A percentile compares a stretch with the other conserved stretches of the same genome.
Evolutionary conservation across 1,140 invertebrate genomes (phyloP).

Genomic region (Leguminivora glycinivorella): DNA sequence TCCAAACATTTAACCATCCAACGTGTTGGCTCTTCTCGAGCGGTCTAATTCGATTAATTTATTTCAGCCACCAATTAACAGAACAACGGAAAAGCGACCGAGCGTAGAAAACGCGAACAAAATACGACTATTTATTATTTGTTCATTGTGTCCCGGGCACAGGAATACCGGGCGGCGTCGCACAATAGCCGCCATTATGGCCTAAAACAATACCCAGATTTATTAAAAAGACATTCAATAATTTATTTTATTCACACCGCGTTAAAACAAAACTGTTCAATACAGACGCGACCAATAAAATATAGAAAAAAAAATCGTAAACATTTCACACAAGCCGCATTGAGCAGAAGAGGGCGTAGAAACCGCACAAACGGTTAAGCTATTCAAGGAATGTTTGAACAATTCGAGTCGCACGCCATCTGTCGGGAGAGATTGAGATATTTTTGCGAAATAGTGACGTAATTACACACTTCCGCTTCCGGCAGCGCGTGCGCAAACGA

Average conservation of each 20-base stretch:
- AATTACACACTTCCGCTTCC: constrained; percentile 75
- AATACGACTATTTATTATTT: constrained; percentile 77
- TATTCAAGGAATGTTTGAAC: constrained; percentile 63
- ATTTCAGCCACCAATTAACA: constrained; percentile 70
- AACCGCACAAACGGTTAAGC: constrained; percentile 53
- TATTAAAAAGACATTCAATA: constrained; percentile 79
- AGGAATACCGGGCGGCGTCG: constrained; percentile 62
- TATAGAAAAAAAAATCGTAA: constrained; percentile 21
- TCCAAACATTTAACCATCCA: constrained; percentile 65
- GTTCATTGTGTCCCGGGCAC: constrained; percentile 58
- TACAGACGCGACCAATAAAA: constrained; percentile 40
- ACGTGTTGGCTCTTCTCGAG: constrained; percentile 61
- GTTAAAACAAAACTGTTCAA: constrained; percentile 63
- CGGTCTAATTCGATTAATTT: constrained; percentile 76
- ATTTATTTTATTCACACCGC: constrained; percentile 72
- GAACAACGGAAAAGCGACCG: constrained; percentile 69
- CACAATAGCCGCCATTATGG: constrained; percentile 68
- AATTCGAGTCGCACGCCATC: constrained; percentile 62
- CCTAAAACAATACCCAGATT: constrained; percentile 73
- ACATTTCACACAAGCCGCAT: constrained; percentile 27
- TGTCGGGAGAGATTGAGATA: constrained; percentile 69
- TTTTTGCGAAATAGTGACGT: constrained; percentile 72
- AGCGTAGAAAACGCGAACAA: constrained; percentile 70
- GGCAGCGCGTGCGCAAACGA: constrained; percentile 70
- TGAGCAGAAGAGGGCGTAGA: constrained; percentile 41